Evolutionary conservation across 2,113 vertebrate genomes (phyloP).

Genomic region (Cathartes aura): DNA sequence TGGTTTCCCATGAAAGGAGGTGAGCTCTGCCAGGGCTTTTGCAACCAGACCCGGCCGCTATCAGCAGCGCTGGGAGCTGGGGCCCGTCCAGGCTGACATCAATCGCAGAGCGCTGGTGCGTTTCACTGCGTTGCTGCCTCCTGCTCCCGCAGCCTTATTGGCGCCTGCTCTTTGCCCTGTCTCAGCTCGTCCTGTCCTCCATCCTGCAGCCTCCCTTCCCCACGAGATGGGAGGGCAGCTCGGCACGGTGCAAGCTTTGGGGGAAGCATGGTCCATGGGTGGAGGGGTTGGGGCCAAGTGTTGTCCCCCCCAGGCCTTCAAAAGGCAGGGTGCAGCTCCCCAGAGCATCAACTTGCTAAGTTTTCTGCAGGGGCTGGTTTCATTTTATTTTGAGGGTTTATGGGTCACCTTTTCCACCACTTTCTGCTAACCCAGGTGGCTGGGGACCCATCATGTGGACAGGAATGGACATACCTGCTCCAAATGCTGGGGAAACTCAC

Average conservation of each 20-base stretch:
- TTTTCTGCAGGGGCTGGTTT: not conserved
- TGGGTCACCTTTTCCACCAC: not conserved
- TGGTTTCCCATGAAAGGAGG: not conserved
- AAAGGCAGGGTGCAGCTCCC: not conserved
- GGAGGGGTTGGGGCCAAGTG: not conserved
- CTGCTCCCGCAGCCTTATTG: not conserved
- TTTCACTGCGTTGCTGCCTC: not conserved
- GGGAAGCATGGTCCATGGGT: not conserved
- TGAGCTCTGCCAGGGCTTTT: not conserved
- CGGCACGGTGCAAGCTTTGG: accelerated
- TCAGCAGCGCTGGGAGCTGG: not conserved
- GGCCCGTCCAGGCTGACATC: not conserved
- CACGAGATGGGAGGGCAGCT: not conserved
- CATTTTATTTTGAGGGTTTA: not conserved
- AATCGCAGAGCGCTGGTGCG: accelerated
- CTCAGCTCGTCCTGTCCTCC: not conserved
- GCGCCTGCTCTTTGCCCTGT: accelerated
- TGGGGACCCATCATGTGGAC: not conserved
- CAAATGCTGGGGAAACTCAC: not conserved
- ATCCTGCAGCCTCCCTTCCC: not conserved
- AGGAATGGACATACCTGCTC: not conserved
- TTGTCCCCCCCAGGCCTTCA: not conserved
- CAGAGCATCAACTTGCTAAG: not conserved
- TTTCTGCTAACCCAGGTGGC: not conserved
- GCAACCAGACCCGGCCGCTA: not conserved